These are phyloP conservation scores for Blastobasis lacticolella DNA, from an alignment of 2,888 invertebrate genomes.

Conservation along the genomic window DNA sequence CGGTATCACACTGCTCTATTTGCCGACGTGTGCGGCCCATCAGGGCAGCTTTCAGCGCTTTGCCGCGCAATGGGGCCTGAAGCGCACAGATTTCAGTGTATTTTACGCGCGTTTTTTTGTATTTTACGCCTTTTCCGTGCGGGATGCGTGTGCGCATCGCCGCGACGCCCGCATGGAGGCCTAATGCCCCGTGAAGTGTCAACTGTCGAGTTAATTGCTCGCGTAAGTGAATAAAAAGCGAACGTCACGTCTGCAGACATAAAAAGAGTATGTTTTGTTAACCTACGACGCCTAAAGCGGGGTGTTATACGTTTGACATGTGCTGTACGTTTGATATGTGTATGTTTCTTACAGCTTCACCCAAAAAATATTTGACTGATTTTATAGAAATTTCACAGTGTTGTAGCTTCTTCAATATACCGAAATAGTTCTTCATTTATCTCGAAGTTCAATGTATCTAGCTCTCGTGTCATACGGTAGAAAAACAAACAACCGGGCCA, in stretches of 20 bases:
- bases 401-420: no score
- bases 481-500: no score
- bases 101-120: constrained; percentile 34
- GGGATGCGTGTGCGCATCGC: constrained; percentile 25
- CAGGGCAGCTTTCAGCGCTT: constrained; percentile 56
- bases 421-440: no score
- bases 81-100: constrained; percentile 55
- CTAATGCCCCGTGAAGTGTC: constrained; percentile 60
- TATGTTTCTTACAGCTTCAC: no score
- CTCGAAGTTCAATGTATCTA: no score
- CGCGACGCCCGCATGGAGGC: constrained; percentile 35
- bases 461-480: no score
- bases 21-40: constrained; percentile 62
- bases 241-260: constrained; percentile 7
- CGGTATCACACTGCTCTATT: constrained; percentile 5
- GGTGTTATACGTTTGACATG: no score
- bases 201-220: constrained; percentile 53
- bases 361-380: no score
- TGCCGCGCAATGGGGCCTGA: constrained; percentile 61
- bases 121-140: constrained; percentile 50
- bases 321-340: no score
- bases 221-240: constrained; percentile 25
- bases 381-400: no score
- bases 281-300: no score
- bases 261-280: no score